These are phyloP conservation scores for Electrophaes corylata DNA, from an alignment of 2,888 invertebrate genomes.

Conservation along the genomic window DNA sequence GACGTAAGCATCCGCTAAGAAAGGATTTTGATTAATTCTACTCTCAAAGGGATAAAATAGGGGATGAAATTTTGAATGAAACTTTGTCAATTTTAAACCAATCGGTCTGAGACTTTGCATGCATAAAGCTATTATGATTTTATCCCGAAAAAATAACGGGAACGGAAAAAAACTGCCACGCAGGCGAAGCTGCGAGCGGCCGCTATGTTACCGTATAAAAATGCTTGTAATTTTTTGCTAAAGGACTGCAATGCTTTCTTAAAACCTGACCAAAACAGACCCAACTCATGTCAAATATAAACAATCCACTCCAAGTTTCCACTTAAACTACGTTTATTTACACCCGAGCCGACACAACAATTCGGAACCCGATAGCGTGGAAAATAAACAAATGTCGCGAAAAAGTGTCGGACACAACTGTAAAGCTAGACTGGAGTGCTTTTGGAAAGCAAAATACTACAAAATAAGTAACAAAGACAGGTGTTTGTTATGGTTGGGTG, in stretches of 20 bases:
- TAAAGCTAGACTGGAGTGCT: conserved; percentile 25
- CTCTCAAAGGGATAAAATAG: too few relatives aligned
- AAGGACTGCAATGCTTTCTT: not conserved
- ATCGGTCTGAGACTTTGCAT: too few relatives aligned
- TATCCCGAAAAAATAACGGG: too few relatives aligned
- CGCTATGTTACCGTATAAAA: too few relatives aligned
- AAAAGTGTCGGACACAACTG: conserved; percentile 52
- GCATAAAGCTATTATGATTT: too few relatives aligned
- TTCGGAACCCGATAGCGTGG: conserved; percentile 51
- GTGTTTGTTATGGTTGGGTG: conserved; percentile 21
- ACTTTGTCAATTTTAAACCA: too few relatives aligned
- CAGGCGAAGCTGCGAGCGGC: too few relatives aligned
- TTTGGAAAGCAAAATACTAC: conserved; percentile 12
- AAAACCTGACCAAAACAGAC: conserved; percentile 3
- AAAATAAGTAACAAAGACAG: conserved; percentile 29
- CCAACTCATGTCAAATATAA: conserved; percentile 16
- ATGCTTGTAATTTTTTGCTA: not conserved
- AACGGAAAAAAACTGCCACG: too few relatives aligned
- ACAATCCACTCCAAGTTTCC: conserved; percentile 20
- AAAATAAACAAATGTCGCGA: conserved; percentile 52
- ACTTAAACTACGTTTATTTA: conserved; percentile 47
- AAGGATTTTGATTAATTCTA: too few relatives aligned
- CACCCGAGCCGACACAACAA: conserved; percentile 50
- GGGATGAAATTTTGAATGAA: not conserved
- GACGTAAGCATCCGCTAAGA: too few relatives aligned